Evolutionary conservation across 2,113 vertebrate species (phyloP), one percentile per base, ranked within the genome.

Genomic region (Nerophis lumbriciformis): DNA sequence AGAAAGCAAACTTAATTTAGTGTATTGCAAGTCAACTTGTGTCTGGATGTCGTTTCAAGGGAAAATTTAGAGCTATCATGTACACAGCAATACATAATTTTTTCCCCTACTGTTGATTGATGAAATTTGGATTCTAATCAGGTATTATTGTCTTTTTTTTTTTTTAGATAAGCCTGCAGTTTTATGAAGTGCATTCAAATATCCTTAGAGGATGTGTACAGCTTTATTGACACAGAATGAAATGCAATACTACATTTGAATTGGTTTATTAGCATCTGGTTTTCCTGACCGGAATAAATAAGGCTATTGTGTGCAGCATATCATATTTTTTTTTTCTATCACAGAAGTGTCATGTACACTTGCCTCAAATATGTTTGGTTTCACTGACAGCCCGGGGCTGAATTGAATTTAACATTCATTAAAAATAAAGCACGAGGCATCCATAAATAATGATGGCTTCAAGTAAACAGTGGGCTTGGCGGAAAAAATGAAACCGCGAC

Each of bases 401-500:
- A 73, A 72, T 71, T 80, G 73, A 83, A 77, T 83, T 85, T 81
- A 87, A 78, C 78, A 75, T 75, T 83, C 36, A 75, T 83, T 80
- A 78, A 85, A 81, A 83, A 87, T 81, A 78, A 78, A 86, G 69
- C 60, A 65, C 2, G 8, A 47, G 56, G 16, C 87, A 80, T 82
- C 59, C 84, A 88, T 86, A 83, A 87, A 86, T 86, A 78, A 88
- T 85, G 76, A 80, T 47, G 68, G 76, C 80, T 83, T 83, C 71
- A 49, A 83, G 81, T 83, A 80, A 81, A 81, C 76, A 80, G 63
- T 58, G 61, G 71, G 71, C 39, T 44, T 48, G 59, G 73, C 79
- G 83, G 82, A 79, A 19, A 19, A 87, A 83, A 85, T 76, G 68
- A 75, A 75, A 78, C 69, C 59, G 65, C 6, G 16, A 36, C 73